Evolutionary conservation across 2,888 invertebrate species (phyloP).

Genomic region (Ormyrus pomaceus): DNA sequence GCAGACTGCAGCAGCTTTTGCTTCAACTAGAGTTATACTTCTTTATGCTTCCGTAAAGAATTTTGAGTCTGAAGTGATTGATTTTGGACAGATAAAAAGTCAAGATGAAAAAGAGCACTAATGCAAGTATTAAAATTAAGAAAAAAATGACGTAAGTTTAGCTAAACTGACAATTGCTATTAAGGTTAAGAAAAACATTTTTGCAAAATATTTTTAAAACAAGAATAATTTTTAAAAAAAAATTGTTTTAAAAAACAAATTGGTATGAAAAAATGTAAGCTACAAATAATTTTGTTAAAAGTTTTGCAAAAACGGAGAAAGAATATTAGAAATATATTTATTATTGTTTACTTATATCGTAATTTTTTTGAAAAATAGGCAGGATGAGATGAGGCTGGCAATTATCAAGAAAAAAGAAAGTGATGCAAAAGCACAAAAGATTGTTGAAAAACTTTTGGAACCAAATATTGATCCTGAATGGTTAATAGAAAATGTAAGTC

Average conservation of each 20-base stretch:
- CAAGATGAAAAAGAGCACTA: neutral
- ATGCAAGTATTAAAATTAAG: conserved; percentile 20
- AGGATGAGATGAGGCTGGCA: conserved; percentile 80
- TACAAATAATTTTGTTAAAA: too few relatives aligned
- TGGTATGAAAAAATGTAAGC: too few relatives aligned
- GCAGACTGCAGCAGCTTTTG: too few relatives aligned
- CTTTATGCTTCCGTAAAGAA: too few relatives aligned
- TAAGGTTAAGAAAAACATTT: too few relatives aligned
- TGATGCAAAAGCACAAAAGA: conserved; percentile 83
- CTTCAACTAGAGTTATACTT: too few relatives aligned
- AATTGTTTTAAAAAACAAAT: too few relatives aligned
- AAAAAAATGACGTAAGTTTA: conserved; percentile 54
- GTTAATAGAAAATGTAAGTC: conserved; percentile 75
- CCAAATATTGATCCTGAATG: conserved; percentile 74
- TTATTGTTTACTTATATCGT: too few relatives aligned
- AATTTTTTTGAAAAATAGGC: conserved; percentile 67
- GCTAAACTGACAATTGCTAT: neutral
- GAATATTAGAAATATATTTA: too few relatives aligned
- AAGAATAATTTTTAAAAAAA: too few relatives aligned
- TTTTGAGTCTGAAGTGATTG: neutral
- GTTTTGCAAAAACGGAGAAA: too few relatives aligned
- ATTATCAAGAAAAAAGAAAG: conserved; percentile 84
- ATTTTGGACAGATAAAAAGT: neutral
- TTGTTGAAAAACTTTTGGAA: conserved; percentile 86
- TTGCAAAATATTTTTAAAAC: too few relatives aligned